phyloP scores from a whole-genome alignment of 2,888 invertebrate species.

The Pristionchus exspectatus region DNA sequence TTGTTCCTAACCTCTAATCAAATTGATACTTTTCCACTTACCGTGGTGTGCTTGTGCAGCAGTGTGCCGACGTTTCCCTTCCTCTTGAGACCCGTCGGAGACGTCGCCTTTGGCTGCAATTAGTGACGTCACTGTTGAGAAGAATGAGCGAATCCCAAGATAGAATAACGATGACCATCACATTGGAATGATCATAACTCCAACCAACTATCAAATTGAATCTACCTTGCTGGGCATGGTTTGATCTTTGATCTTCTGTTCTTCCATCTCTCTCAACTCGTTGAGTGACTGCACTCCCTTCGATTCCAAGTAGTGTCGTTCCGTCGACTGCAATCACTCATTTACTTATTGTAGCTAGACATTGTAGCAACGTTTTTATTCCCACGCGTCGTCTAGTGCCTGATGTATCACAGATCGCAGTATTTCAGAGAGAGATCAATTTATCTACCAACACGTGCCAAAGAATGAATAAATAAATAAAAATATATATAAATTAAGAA shows the following conservation, averaged over 20 bases:
- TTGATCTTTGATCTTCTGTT: slow-evolving; percentile 58
- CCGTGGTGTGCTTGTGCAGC: slow-evolving; percentile 74
- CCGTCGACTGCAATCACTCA: slow-evolving; percentile 58
- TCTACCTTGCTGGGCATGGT: slow-evolving; percentile 70
- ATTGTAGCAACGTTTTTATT: not conserved
- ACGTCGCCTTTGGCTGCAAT: slow-evolving; percentile 61
- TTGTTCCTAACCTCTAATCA: not conserved
- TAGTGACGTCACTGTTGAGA: not conserved
- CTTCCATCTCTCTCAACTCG: slow-evolving; percentile 59
- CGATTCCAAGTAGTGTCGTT: slow-evolving; percentile 59
- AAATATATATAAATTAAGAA: too few relatives aligned
- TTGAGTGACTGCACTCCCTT: slow-evolving; percentile 60
- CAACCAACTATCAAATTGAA: not conserved
- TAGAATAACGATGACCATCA: too few relatives aligned
- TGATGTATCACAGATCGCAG: not conserved
- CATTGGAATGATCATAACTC: not conserved
- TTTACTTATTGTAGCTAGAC: not conserved
- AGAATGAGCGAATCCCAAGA: not conserved
- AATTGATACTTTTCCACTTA: not conserved
- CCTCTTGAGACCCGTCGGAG: slow-evolving; percentile 61
- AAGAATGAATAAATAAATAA: not conserved
- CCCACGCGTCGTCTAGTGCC: not conserved
- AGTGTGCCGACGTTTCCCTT: slow-evolving; percentile 76
- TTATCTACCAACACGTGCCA: not conserved
- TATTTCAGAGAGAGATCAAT: not conserved